Evolutionary conservation across 1,140 invertebrate species (phyloP).

Genomic region (Palaemon carinicauda): DNA sequence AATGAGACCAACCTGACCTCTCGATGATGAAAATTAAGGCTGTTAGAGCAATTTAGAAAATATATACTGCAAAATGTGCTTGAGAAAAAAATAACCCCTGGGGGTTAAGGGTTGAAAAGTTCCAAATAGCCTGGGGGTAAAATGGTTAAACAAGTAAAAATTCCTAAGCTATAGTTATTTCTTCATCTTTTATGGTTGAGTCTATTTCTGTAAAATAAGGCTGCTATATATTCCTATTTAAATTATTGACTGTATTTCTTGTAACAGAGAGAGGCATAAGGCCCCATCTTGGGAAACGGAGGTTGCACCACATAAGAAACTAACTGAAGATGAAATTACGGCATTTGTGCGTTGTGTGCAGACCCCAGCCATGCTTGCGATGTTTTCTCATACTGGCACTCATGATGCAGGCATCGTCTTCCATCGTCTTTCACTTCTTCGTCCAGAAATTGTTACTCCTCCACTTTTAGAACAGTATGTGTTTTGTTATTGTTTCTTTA

Average conservation of each 20-base stretch:
- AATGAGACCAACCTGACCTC: no score
- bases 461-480: constrained; percentile 78
- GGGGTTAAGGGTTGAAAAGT: no score
- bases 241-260: constrained; percentile 53
- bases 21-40: no score
- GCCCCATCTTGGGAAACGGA: constrained; percentile 75
- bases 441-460: constrained; percentile 85
- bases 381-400: constrained; percentile 78
- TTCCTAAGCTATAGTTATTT: no score
- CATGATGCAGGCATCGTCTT: constrained; percentile 73
- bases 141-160: no score
- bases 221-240: neutral
- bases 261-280: constrained; percentile 72
- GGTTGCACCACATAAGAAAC: constrained; percentile 74
- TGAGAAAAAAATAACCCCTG: no score
- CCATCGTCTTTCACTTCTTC: constrained; percentile 78
- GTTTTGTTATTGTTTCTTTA: neutral
- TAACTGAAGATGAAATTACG: constrained; percentile 84
- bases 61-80: no score
- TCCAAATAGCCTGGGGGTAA: no score
- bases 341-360: constrained; percentile 80
- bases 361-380: constrained; percentile 75
- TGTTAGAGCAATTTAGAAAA: no score
- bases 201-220: neutral
- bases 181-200: no score